A percentile compares a stretch with the other conserved stretches of the same genome.
Evolutionary conservation across 2,113 vertebrate species (phyloP).

Genomic region (Oryctolagus cuniculus): mOryCun1.1 NC_091432.1:63145501-63146000

Average conservation of each 20-base stretch:
- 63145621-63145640: slow-evolving; percentile 41
- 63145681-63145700: slow-evolving; percentile 49
- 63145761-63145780: neutral
- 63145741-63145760: slow-evolving; percentile 6
- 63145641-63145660: slow-evolving; percentile 5
- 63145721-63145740: neutral
- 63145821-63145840: neutral
- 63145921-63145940: neutral
- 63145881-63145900: slow-evolving; percentile 25
- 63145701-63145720: neutral
- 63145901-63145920: slow-evolving; percentile 10
- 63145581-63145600: neutral
- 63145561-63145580: slow-evolving; percentile 35
- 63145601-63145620: neutral
- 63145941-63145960: neutral
- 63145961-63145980: slow-evolving; percentile 14
- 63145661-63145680: slow-evolving; percentile 40
- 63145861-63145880: neutral
- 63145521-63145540: neutral
- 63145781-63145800: neutral
- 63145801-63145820: slow-evolving; percentile 1
- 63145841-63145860: neutral
- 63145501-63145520: too few species aligned
- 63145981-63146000: neutral
- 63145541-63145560: neutral